Conservation (phyloP, 1,140 invertebrate genomes). For the Cydia amplana region DNA sequence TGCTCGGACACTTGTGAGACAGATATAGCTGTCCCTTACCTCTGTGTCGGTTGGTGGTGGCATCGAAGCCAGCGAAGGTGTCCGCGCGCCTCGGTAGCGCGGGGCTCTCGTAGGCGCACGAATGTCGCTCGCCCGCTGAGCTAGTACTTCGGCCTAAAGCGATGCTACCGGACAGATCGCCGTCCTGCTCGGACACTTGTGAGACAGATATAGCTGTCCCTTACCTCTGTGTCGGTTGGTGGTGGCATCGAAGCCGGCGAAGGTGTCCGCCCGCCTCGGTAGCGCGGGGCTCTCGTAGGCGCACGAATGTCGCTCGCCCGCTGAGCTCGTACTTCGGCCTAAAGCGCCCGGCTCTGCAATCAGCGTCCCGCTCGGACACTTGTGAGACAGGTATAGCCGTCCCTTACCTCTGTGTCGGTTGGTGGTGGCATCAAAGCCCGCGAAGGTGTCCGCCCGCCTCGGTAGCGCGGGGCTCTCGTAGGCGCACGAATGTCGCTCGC, state of each 20-base stretch:
- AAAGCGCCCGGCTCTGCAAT: slow-evolving; percentile 80
- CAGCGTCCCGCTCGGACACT: slow-evolving; percentile 59
- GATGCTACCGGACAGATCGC: slow-evolving; percentile 49
- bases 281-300: slow-evolving; percentile 90
- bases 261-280: slow-evolving; percentile 95
- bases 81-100: slow-evolving; percentile 94
- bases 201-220: neutral
- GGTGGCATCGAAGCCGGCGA: slow-evolving; percentile 93
- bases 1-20: neutral
- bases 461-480: slow-evolving; percentile 92
- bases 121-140: slow-evolving; percentile 91
- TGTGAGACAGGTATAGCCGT: neutral
- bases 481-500: slow-evolving; percentile 91
- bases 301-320: slow-evolving; percentile 92
- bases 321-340: slow-evolving; percentile 93
- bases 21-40: neutral
- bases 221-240: neutral
- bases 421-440: slow-evolving; percentile 89
- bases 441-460: slow-evolving; percentile 95
- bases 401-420: slow-evolving; percentile 38
- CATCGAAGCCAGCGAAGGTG: slow-evolving; percentile 97
- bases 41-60: slow-evolving; percentile 52
- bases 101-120: slow-evolving; percentile 88
- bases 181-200: neutral
- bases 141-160: slow-evolving; percentile 87